phyloP scores from a whole-genome alignment of 2,888 invertebrate genomes.

The Eudasyphora cyanicolor region DNA sequence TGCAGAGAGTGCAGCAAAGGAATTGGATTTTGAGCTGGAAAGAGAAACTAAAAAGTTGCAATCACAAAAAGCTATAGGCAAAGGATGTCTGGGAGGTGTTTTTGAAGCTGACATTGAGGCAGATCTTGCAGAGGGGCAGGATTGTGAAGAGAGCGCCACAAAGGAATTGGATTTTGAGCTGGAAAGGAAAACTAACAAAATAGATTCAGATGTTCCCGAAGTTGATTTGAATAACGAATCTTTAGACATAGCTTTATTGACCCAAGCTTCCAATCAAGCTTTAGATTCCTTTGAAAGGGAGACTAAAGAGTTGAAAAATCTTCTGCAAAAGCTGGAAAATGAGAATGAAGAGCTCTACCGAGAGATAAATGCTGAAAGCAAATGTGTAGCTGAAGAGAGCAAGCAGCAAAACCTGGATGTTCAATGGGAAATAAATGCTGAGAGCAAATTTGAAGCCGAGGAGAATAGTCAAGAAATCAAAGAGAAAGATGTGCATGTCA shows the following conservation, averaged over 20 bases:
- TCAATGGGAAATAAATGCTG: slow-evolving; percentile 44
- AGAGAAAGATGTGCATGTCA: neutral
- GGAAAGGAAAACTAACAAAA: neutral
- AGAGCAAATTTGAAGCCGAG: slow-evolving; percentile 42
- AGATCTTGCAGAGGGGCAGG: too few relatives aligned
- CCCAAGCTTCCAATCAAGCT: slow-evolving; percentile 37
- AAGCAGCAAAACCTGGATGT: neutral
- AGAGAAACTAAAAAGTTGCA: too few relatives aligned
- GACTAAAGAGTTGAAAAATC: slow-evolving; percentile 67
- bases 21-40: too few relatives aligned
- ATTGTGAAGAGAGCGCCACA: too few relatives aligned
- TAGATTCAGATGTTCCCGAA: too few relatives aligned
- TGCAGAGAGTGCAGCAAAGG: too few relatives aligned
- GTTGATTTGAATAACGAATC: slow-evolving; percentile 19
- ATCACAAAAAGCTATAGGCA: too few relatives aligned
- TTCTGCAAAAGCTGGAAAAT: slow-evolving; percentile 71
- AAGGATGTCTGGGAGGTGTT: too few relatives aligned
- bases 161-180: too few relatives aligned
- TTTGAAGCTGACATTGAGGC: too few relatives aligned
- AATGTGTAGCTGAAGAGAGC: slow-evolving; percentile 35
- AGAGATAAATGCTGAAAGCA: slow-evolving; percentile 48
- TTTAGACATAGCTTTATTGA: slow-evolving; percentile 13
- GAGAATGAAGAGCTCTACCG: slow-evolving; percentile 70
- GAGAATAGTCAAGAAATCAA: neutral
- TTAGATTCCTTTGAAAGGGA: slow-evolving; percentile 67